A percentile compares a stretch with the other conserved stretches of the same genome.
phyloP scores from a whole-genome alignment of 2,797 vertebrate genomes.

The Echiichthys vipera region DNA sequence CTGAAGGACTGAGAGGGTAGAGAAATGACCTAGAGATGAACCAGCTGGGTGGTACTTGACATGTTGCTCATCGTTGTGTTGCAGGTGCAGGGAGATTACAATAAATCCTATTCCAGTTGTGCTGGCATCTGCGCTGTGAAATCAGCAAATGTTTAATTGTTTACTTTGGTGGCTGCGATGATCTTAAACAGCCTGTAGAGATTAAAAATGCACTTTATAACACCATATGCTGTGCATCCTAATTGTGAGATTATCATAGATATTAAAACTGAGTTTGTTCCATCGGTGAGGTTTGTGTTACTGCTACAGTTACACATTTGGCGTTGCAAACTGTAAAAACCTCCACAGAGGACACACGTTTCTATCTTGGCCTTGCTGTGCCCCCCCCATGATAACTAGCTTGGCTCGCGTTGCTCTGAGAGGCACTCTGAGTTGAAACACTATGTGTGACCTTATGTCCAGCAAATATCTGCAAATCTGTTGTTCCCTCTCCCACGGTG shows the following conservation, averaged over 20 bases:
- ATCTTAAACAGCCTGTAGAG: constrained; percentile 53
- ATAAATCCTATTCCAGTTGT: constrained; percentile 59
- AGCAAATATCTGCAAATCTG: constrained; percentile 73
- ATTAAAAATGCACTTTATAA: constrained; percentile 40
- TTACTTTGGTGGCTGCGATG: constrained; percentile 49
- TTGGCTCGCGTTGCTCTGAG: constrained; percentile 55
- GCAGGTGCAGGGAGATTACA: constrained; percentile 55
- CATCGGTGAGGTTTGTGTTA: constrained; percentile 12
- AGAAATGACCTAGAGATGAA: constrained; percentile 63
- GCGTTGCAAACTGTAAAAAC: constrained; percentile 33
- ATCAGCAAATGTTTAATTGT: constrained; percentile 53
- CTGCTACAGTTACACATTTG: constrained; percentile 26
- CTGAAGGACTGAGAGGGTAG: constrained; percentile 63
- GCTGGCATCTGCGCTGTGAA: constrained; percentile 59
- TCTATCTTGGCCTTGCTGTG: constrained; percentile 39
- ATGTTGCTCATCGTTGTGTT: constrained; percentile 61
- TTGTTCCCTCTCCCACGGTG: constrained; percentile 65
- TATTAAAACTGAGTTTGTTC: constrained; percentile 27
- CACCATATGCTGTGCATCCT: constrained; percentile 37
- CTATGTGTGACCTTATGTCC: constrained; percentile 75
- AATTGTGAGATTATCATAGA: constrained; percentile 10
- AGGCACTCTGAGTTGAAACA: constrained; percentile 60
- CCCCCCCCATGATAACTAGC: constrained; percentile 43
- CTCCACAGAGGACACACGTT: constrained; percentile 39
- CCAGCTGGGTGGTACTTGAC: constrained; percentile 68